Base-by-base conservation (phyloP, 1,140 invertebrate species). In the Ladona fulva region DNA sequence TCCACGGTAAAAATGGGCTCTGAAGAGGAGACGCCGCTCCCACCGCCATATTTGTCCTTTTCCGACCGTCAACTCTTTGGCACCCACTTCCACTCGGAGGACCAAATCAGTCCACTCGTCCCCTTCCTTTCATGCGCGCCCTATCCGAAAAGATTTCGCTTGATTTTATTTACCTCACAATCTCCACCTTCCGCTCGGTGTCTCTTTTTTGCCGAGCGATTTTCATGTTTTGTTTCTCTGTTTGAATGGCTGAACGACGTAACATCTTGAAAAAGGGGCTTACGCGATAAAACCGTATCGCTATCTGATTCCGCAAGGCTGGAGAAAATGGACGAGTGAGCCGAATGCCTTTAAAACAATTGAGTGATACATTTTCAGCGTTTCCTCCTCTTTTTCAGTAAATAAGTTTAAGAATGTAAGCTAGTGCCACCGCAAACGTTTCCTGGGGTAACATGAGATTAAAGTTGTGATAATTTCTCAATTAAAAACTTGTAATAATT, bases 101-200 rank as follows among this genome's bases (percentile, higher is more conserved):
- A 22, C 52, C 52, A 66, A 66, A 66, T 66, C 52, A 66, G 52
- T 66, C 52, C 52, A 52, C 44, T 52, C 44, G 14, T 22, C 52
- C 52, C 52, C 52, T 66, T 22, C n/a, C 52, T 66, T 22, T 66
- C 52, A 37, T 66, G 52, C 52, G 29, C 29, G 29, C 29, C 29
- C 29, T 66, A 16, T 66, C 52, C 52, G 52, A 66, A 66, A 66
- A 66, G 52, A 66, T 66, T 66, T 22, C 14, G 14, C 52, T 22
- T 66, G 52, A 66, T 66, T 66, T 66, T 66, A 66, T 66, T 66
- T 66, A 66, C 52, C 52, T 66, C 52, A 66, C 52, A 66, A 66
- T 66, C 52, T 66, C 52, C 52, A 66, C 52, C 52, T 66, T 66
- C 52, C 52, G 52, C 52, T 66, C 14, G 52, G 52, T 22, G 52